These are phyloP conservation scores for Spodoptera exigua DNA, from an alignment of 2,888 invertebrate genomes.

Conservation along the genomic window DNA sequence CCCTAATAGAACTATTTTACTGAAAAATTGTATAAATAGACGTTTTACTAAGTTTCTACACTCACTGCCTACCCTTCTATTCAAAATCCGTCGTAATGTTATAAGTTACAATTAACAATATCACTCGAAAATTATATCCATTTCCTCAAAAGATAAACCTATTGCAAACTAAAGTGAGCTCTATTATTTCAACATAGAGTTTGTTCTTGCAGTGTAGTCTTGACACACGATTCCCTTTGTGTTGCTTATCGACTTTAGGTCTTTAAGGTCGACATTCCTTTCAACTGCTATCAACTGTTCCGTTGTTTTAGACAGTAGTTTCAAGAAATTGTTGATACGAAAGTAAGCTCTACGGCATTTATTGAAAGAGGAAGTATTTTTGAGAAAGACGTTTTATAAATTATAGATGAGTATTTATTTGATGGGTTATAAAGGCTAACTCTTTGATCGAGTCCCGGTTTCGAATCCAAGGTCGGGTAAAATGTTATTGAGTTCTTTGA, in stretches of 20 bases:
- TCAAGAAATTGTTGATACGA: constrained; percentile 56
- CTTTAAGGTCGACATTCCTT: constrained; percentile 64
- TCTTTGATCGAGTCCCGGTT: too few relatives aligned
- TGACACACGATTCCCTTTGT: constrained; percentile 18
- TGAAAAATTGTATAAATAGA: too few relatives aligned
- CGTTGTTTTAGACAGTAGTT: constrained; percentile 48
- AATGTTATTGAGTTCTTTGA: too few relatives aligned
- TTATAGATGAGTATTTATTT: constrained; percentile 59
- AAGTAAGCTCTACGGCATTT: constrained; percentile 60
- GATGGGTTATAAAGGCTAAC: constrained; percentile 52
- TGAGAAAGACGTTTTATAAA: constrained; percentile 63
- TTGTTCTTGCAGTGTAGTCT: constrained; percentile 11
- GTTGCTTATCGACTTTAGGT: constrained; percentile 49
- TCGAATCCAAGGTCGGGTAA: too few relatives aligned
- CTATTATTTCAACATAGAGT: constrained; percentile 15
- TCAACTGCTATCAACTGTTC: constrained; percentile 50
- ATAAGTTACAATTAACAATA: too few relatives aligned
- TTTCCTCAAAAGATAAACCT: too few relatives aligned
- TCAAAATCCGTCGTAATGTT: too few relatives aligned
- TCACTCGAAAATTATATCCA: too few relatives aligned
- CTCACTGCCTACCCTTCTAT: too few relatives aligned
- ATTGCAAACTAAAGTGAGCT: constrained; percentile 25
- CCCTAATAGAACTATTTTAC: too few relatives aligned
- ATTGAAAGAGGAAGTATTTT: constrained; percentile 58
- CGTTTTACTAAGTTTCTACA: too few relatives aligned